Percentiles rank a stretch among this genome's conserved stretches.
Conservation (phyloP, 2,113 vertebrate species). For the Tor tambroides region DNA sequence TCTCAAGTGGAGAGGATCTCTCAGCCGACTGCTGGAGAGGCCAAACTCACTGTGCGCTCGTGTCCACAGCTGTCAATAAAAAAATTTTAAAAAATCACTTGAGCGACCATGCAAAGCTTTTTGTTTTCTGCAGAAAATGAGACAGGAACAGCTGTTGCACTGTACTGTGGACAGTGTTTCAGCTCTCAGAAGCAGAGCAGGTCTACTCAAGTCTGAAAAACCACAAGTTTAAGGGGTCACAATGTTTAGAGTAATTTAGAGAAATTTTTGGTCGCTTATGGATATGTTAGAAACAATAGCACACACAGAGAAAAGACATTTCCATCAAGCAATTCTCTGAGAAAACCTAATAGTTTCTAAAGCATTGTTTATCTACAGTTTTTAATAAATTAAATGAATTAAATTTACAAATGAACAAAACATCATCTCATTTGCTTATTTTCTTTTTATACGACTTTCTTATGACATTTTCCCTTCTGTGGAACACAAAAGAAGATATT, state of each 20-base stretch:
- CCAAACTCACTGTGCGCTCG: constrained; percentile 25
- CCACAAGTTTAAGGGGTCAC: not conserved
- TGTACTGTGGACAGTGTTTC: constrained; percentile 76
- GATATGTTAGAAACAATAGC: not conserved
- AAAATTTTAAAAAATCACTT: constrained; percentile 22
- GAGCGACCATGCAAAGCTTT: constrained; percentile 8
- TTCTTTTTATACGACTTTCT: not conserved
- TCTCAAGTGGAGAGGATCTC: constrained; percentile 36
- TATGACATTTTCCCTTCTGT: not conserved
- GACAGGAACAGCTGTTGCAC: constrained; percentile 61
- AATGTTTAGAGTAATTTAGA: not conserved
- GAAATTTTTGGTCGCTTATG: not conserved
- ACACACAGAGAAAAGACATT: not conserved
- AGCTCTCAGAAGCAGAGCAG: not conserved
- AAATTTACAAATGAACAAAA: too few species aligned
- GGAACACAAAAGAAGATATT: not conserved
- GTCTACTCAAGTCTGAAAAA: constrained; percentile 4
- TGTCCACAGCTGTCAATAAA: constrained; percentile 40
- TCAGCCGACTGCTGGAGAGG: constrained; percentile 28
- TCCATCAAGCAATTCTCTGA: too few species aligned
- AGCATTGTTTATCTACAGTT: not conserved
- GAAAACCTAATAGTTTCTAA: not conserved
- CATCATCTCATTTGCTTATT: not conserved
- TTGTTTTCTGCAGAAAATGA: constrained; percentile 34
- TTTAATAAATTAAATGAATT: not conserved